Percentiles rank a stretch among this genome's conserved stretches.
These are phyloP conservation scores for Nomada fucata DNA, from an alignment of 2,888 invertebrate species.

Conservation along the genomic window DNA sequence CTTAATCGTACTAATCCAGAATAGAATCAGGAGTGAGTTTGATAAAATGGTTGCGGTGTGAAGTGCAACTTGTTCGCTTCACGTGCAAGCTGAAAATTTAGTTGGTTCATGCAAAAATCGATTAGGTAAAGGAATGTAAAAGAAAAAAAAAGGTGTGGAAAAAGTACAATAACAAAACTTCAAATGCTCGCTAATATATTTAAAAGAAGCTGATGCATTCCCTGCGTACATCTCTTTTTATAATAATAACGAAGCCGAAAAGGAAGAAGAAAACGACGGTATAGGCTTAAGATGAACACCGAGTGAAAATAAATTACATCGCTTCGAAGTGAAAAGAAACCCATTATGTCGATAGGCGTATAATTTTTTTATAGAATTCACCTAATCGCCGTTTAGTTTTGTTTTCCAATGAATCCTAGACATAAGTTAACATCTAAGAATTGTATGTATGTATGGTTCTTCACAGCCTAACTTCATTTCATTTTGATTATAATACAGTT, in stretches of 20 bases:
- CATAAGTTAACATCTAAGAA: constrained; percentile 19
- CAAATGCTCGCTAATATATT: constrained; percentile 11
- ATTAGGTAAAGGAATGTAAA: not conserved
- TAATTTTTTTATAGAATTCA: constrained; percentile 46
- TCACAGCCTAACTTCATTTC: constrained; percentile 2
- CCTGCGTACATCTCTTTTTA: constrained; percentile 32
- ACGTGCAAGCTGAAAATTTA: constrained; percentile 34
- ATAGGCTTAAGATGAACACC: constrained; percentile 46
- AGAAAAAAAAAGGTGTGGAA: not conserved
- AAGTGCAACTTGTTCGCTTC: constrained; percentile 21
- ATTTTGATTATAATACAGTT: not conserved
- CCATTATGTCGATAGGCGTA: constrained; percentile 23
- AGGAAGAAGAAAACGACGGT: not conserved
- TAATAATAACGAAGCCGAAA: constrained; percentile 40
- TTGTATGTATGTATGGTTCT: not conserved
- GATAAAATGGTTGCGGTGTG: constrained; percentile 38
- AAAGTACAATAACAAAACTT: constrained; percentile 52
- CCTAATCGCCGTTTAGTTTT: constrained; percentile 11
- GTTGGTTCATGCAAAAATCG: constrained; percentile 62
- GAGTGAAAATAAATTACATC: constrained; percentile 15
- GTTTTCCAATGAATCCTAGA: constrained; percentile 31
- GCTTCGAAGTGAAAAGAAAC: constrained; percentile 13
- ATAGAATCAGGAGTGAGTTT: constrained; percentile 58
- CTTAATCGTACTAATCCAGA: constrained; percentile 66
- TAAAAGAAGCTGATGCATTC: not conserved